A percentile compares a stretch with the other conserved stretches of the same genome.
Conservation (phyloP, 2,797 vertebrate species). For the Caiman crocodilus region DNA sequence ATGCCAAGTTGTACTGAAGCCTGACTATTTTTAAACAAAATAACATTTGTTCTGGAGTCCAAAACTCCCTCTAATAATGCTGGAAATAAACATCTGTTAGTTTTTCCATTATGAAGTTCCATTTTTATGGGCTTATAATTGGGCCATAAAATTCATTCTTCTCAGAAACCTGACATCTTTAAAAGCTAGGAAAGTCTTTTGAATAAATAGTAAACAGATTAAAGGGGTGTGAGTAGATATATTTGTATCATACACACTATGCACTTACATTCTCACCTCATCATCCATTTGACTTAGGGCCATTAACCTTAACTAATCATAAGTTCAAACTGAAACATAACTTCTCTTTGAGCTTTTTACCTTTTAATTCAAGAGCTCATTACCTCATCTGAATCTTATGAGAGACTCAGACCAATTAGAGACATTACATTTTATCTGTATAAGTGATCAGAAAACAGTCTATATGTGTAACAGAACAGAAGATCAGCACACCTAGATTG, state of each 20-base stretch:
- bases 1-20: constrained; percentile 54
- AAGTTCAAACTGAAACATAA: constrained; percentile 42
- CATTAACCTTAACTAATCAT: constrained; percentile 30
- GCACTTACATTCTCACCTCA: constrained; percentile 7
- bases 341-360: constrained; percentile 35
- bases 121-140: constrained; percentile 75
- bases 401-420: no score
- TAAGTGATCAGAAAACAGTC: no score
- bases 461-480: no score
- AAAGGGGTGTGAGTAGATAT: constrained; percentile 44
- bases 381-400: no score
- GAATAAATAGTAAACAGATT: constrained; percentile 75
- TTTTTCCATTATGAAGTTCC: constrained; percentile 73
- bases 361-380: background rate
- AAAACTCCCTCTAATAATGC: constrained; percentile 61
- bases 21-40: constrained; percentile 76
- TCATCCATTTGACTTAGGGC: constrained; percentile 35
- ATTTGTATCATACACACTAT: constrained; percentile 20
- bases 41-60: constrained; percentile 46
- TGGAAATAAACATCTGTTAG: constrained; percentile 74
- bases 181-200: constrained; percentile 73
- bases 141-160: constrained; percentile 76
- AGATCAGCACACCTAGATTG: no score
- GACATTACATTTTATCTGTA: no score
- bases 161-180: constrained; percentile 69